phyloP scores from a whole-genome alignment of 2,888 invertebrate species.

The Temnothorax rugatulus region DNA sequence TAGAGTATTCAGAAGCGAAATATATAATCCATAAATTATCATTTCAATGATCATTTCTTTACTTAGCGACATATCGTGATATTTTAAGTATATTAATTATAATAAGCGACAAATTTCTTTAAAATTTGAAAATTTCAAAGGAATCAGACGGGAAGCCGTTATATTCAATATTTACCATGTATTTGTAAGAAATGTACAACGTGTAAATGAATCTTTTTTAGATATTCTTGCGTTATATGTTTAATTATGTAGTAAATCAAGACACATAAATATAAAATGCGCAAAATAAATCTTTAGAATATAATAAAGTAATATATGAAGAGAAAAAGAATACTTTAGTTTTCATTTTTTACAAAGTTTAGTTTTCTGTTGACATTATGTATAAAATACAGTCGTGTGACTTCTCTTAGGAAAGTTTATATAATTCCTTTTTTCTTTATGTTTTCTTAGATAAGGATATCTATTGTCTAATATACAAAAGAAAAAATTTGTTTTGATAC shows the following conservation, averaged over 20 bases:
- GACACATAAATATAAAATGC: background rate
- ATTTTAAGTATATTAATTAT: too few relatives aligned
- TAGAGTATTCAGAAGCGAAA: too few relatives aligned
- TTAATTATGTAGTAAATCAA: conserved; percentile 15
- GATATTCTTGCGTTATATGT: conserved; percentile 50
- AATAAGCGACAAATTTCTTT: too few relatives aligned
- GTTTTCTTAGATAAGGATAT: conserved; percentile 18
- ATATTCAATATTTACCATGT: too few relatives aligned
- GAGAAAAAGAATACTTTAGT: background rate
- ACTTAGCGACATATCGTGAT: too few relatives aligned
- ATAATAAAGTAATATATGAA: conserved; percentile 30
- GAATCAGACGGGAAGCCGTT: too few relatives aligned
- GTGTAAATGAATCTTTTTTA: conserved; percentile 76
- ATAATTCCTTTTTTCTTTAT: conserved; percentile 46
- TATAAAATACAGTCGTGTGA: conserved; percentile 17
- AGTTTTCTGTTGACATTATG: conserved; percentile 3
- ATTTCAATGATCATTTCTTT: too few relatives aligned
- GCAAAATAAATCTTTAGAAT: conserved; percentile 5
- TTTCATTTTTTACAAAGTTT: background rate
- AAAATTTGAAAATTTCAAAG: too few relatives aligned
- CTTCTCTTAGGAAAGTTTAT: conserved; percentile 27
- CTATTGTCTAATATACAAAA: conserved; percentile 52
- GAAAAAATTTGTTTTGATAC: conserved; percentile 30
- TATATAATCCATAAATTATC: too few relatives aligned
- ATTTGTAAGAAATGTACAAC: conserved; percentile 67